phyloP scores from a whole-genome alignment of 2,797 vertebrate species.

The Lutjanus campechanus region DNA sequence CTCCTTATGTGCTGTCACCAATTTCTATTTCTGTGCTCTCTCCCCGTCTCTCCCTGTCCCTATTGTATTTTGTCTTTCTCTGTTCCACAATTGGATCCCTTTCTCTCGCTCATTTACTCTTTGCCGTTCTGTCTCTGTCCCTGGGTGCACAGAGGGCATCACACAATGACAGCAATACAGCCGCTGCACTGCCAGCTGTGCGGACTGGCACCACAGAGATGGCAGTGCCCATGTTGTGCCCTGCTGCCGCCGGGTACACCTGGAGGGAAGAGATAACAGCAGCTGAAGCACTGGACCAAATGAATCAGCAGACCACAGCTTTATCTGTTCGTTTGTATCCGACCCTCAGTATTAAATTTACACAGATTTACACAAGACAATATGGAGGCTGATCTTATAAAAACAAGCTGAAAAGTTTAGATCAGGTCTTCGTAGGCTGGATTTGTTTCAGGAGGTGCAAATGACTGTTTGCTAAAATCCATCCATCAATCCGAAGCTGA shows the following conservation, averaged over 20 bases:
- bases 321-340: conserved; percentile 26
- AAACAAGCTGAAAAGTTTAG: neutral
- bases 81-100: conserved; percentile 70
- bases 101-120: conserved; percentile 60
- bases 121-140: conserved; percentile 56
- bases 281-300: conserved; percentile 39
- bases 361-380: neutral
- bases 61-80: conserved; percentile 73
- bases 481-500: neutral
- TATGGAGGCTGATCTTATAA: neutral
- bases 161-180: conserved; percentile 73
- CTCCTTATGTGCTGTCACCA: conserved; percentile 52
- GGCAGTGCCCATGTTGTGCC: conserved; percentile 41
- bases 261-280: conserved; percentile 57
- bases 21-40: conserved; percentile 53
- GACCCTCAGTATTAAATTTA: conserved; percentile 16
- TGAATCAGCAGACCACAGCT: conserved; percentile 20
- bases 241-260: conserved; percentile 62
- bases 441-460: conserved; percentile 6
- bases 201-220: conserved; percentile 68
- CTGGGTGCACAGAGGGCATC: conserved; percentile 70
- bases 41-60: conserved; percentile 69
- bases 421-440: neutral
- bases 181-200: conserved; percentile 63
- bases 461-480: neutral